phyloP scores from a whole-genome alignment of 2,113 vertebrate genomes.

The Gracilinanus agilis region DNA sequence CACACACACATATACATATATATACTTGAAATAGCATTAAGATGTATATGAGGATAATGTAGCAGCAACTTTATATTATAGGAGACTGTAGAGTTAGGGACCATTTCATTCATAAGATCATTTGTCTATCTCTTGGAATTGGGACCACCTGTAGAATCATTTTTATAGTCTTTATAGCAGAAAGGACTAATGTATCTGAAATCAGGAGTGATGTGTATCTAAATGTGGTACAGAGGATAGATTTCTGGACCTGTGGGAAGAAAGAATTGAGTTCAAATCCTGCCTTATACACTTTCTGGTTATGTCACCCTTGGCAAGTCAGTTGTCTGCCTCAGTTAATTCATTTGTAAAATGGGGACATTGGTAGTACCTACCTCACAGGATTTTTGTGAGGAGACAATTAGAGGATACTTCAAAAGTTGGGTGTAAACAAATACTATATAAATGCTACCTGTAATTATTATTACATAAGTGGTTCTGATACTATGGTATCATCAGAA shows the following conservation, averaged over 20 bases:
- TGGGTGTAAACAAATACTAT: not conserved
- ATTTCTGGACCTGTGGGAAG: not conserved
- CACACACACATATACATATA: too few species aligned
- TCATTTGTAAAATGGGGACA: not conserved
- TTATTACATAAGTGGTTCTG: not conserved
- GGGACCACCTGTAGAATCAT: not conserved
- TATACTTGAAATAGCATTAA: not conserved
- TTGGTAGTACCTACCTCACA: not conserved
- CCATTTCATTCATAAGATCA: not conserved
- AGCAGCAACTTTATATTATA: not conserved
- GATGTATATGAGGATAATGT: not conserved
- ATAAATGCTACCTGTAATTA: not conserved
- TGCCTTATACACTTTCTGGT: not conserved
- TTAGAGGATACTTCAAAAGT: not conserved
- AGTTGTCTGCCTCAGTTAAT: not conserved
- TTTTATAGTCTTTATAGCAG: not conserved
- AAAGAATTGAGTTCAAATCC: not conserved
- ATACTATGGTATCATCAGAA: not conserved
- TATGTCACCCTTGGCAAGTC: not conserved
- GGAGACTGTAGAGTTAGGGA: not conserved
- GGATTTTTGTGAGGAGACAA: not conserved
- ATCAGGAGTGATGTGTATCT: not conserved
- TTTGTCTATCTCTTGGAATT: not conserved
- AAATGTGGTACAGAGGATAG: not conserved
- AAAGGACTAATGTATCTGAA: not conserved